Base-by-base conservation (phyloP, 2,113 vertebrate genomes). In the Pterophyllum scalare region DNA sequence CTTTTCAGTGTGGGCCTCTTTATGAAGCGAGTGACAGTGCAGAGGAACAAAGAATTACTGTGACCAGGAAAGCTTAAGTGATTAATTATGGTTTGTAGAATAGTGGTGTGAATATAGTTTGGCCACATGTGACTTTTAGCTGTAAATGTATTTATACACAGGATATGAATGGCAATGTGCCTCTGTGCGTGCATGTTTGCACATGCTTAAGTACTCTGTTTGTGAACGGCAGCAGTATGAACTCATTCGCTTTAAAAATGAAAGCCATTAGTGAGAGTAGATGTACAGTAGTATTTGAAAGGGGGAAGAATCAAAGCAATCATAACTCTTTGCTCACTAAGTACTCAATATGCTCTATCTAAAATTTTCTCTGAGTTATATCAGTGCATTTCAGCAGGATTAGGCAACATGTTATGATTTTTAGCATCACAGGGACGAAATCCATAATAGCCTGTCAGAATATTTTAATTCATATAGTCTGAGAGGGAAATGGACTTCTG, bases 61-160 rank as follows among this genome's bases (percentile, higher is more conserved):
- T 15, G 59, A 15, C 84, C 58, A 19, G 38, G 65, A 82, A 35
- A 65, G 46, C 60, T 67, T 72, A 75, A 75, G 82, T 80, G 80
- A 88, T 88, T 88, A 87, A 84, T 19, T 24, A 79, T 40, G 56
- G 64, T 81, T 89, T 59, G 33, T 80, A 58, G 60, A 81, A 58
- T 24, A 82, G 56, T 85, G 86, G 62, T 49, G 77, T 70, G 80
- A 85, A 74, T 80, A 65, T 59, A 52, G 59, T 81, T 38, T 54
- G 46, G 13, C 35, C 38, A 7, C 52, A 46, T 52, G 24, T 52
- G 26, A 52, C 67, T 72, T 54, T 54, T 52, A n/a, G 46, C 67
- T 72, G 67, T 13, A 31, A 52, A 72, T 72, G 35, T 62, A 61
- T 59, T 15, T 28, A 24, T 59, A 57, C 58, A 28, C 1, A 3